Percentiles rank a stretch among this genome's conserved stretches.
Evolutionary conservation across 1,140 invertebrate species (phyloP).

Genomic region (Neodiprion virginianus): DNA sequence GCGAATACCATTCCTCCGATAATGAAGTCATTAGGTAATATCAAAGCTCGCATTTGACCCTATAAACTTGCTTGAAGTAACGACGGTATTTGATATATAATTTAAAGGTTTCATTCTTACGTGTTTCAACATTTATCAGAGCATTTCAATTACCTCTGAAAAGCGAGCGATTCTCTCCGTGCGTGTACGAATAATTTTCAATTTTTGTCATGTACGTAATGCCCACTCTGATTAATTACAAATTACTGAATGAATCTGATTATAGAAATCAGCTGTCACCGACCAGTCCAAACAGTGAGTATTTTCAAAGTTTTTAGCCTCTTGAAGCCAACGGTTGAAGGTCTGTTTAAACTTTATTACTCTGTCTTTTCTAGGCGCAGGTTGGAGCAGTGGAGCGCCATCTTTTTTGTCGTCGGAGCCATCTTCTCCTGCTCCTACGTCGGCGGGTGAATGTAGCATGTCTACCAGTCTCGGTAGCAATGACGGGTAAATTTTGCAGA

Average conservation of each 20-base stretch:
- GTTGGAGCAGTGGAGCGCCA: conserved; percentile 66
- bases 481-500: conserved; percentile 63
- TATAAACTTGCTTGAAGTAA: conserved; percentile 50
- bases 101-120: neutral
- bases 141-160: neutral
- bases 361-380: conserved; percentile 43
- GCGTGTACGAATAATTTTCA: neutral
- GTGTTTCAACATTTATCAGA: neutral
- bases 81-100: conserved; percentile 43
- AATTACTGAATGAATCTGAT: conserved; percentile 45
- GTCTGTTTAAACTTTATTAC: neutral
- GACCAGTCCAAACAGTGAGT: conserved; percentile 59
- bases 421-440: conserved; percentile 71
- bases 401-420: conserved; percentile 70
- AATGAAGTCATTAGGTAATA: conserved; percentile 51
- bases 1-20: conserved; percentile 61
- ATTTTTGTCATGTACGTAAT: conserved; percentile 45
- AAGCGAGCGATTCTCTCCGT: no score
- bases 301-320: neutral
- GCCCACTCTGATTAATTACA: conserved; percentile 49
- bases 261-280: conserved; percentile 54
- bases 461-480: conserved; percentile 69
- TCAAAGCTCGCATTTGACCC: conserved; percentile 22
- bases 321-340: neutral
- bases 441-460: conserved; percentile 68